These are phyloP conservation scores for Anisognathus igniventris DNA, from an alignment of 2,797 vertebrate species.

Conservation along the genomic window DNA sequence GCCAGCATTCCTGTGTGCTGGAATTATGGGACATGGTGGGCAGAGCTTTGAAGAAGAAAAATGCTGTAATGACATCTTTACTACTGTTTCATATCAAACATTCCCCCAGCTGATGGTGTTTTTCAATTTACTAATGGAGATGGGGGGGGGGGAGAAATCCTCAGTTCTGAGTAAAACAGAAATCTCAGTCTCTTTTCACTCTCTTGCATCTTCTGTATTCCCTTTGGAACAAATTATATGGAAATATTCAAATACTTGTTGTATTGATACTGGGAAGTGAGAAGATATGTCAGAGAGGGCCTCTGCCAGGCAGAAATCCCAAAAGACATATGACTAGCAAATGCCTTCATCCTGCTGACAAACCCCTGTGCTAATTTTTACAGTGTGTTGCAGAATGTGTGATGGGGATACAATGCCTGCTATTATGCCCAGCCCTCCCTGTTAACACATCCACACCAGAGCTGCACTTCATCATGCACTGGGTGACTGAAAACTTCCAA, in stretches of 20 bases:
- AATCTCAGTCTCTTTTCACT: background rate
- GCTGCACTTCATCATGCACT: background rate
- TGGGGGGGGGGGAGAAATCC: accelerated
- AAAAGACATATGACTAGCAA: conserved; percentile 19
- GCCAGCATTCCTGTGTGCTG: background rate
- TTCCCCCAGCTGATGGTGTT: background rate
- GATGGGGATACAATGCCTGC: conserved; percentile 18
- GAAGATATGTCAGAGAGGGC: background rate
- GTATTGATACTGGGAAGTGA: conserved; percentile 13
- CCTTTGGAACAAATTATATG: background rate
- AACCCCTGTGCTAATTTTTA: conserved; percentile 15
- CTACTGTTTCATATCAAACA: background rate
- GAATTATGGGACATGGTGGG: accelerated
- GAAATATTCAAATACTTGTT: conserved; percentile 16
- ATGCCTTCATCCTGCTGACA: conserved; percentile 43
- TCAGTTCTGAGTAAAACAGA: background rate
- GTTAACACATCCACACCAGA: background rate
- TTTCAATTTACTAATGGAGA: background rate
- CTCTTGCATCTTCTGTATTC: background rate
- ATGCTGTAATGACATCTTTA: background rate
- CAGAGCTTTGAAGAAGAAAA: conserved; percentile 4
- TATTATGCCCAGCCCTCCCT: background rate
- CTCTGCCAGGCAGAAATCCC: conserved; percentile 36
- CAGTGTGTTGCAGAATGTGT: background rate
- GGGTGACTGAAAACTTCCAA: background rate